Conservation (phyloP, 2,888 invertebrate genomes). For the Sinotaia quadrata region DNA sequence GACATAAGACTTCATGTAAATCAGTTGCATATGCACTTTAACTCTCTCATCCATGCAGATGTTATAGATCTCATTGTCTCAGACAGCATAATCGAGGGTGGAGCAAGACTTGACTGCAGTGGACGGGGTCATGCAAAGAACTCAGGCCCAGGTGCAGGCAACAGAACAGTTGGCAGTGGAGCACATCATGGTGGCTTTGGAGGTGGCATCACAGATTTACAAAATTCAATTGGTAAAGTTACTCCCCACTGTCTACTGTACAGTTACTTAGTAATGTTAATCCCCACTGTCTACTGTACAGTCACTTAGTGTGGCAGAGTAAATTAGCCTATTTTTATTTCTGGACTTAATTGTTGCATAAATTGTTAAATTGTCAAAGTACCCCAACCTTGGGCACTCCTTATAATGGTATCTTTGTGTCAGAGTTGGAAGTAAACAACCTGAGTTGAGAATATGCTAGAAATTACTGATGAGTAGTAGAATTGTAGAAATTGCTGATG, state of each 20-base stretch:
- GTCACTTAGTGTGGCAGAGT: too few relatives aligned
- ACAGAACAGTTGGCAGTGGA: conserved; percentile 40
- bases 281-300: too few relatives aligned
- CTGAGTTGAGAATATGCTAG: too few relatives aligned
- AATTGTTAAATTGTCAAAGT: too few relatives aligned
- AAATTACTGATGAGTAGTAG: too few relatives aligned
- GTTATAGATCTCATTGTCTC: conserved; percentile 43
- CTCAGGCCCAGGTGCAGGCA: conserved; percentile 30
- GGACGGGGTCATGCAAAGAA: conserved; percentile 33
- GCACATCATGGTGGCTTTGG: conserved; percentile 58
- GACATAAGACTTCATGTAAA: conserved; percentile 44
- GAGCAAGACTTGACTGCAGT: conserved; percentile 42
- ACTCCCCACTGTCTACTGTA: neutral
- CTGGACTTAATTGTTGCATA: too few relatives aligned
- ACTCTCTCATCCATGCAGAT: conserved; percentile 43
- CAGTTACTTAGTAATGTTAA: too few relatives aligned
- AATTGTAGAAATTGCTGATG: too few relatives aligned
- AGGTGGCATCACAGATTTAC: conserved; percentile 39
- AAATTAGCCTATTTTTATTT: too few relatives aligned
- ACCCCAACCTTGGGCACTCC: too few relatives aligned
- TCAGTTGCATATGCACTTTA: conserved; percentile 50
- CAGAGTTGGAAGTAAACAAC: too few relatives aligned
- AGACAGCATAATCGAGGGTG: conserved; percentile 48
- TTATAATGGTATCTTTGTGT: too few relatives aligned
- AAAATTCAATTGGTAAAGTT: conserved; percentile 6